These are phyloP conservation scores for Phylloscopus trochilus DNA, from an alignment of 2,113 vertebrate genomes.

Conservation along the genomic window DNA sequence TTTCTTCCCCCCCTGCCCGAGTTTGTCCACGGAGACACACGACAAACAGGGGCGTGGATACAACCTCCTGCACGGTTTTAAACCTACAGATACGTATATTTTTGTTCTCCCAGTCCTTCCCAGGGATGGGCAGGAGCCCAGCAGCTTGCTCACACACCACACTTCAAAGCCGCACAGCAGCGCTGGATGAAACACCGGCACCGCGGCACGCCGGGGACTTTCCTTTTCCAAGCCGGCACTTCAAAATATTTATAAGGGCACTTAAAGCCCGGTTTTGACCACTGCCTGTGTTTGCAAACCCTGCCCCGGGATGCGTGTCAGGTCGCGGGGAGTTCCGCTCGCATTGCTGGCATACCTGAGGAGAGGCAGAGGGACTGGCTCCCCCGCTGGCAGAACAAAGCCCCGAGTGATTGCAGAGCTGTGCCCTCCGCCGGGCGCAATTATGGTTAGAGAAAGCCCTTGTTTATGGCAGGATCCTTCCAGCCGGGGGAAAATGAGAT, in stretches of 20 bases:
- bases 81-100: neutral
- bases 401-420: neutral
- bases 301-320: neutral
- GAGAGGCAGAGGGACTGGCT: neutral
- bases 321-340: neutral
- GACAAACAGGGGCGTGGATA: neutral
- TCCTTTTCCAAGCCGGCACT: neutral
- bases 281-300: slow-evolving; percentile 31
- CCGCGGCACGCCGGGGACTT: neutral
- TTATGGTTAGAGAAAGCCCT: slow-evolving; percentile 41
- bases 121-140: neutral
- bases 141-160: neutral
- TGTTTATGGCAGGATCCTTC: slow-evolving; percentile 35
- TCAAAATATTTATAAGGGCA: slow-evolving; percentile 13
- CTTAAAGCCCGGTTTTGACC: neutral
- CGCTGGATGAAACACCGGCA: neutral
- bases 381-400: slow-evolving; percentile 26
- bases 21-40: fast-evolving
- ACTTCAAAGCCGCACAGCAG: neutral
- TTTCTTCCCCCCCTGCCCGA: neutral
- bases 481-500: neutral
- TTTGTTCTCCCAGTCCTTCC: neutral
- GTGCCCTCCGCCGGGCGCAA: neutral
- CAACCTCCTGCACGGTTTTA: neutral
- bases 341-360: slow-evolving; percentile 43